Conservation (phyloP, 2,113 vertebrate genomes). For the Bos indicus region DNA sequence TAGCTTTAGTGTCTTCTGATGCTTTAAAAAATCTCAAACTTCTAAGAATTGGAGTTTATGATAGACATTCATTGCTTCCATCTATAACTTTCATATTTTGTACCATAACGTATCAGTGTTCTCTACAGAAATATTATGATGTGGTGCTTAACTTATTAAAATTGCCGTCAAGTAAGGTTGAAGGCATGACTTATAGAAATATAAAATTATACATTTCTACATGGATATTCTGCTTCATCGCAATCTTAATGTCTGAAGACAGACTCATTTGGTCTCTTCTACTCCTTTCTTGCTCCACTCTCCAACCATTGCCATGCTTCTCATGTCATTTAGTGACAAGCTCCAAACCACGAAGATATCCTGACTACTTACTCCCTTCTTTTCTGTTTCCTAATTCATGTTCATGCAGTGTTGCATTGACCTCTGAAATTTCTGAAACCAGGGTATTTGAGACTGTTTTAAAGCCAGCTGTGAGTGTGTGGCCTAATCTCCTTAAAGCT, state of each 20-base stretch:
- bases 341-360: background rate
- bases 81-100: background rate
- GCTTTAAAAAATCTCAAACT: background rate
- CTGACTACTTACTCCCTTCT: background rate
- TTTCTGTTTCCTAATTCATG: background rate
- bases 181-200: background rate
- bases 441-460: background rate
- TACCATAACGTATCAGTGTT: background rate
- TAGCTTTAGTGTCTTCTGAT: background rate
- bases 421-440: background rate
- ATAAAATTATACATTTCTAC: background rate
- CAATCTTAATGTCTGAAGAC: background rate
- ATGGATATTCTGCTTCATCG: background rate
- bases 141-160: background rate
- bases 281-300: no score
- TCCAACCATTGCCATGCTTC: background rate
- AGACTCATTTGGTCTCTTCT: background rate
- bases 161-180: background rate
- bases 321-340: background rate
- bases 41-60: background rate
- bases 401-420: background rate
- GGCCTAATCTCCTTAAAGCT: background rate
- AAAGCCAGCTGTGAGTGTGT: background rate
- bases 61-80: background rate
- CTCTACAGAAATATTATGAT: background rate